Percentiles rank a stretch among this genome's conserved stretches.
Evolutionary conservation across 92 coral and sea anemone genomes (phyloP).

Genomic region (Palythoa grandiflora): DNA sequence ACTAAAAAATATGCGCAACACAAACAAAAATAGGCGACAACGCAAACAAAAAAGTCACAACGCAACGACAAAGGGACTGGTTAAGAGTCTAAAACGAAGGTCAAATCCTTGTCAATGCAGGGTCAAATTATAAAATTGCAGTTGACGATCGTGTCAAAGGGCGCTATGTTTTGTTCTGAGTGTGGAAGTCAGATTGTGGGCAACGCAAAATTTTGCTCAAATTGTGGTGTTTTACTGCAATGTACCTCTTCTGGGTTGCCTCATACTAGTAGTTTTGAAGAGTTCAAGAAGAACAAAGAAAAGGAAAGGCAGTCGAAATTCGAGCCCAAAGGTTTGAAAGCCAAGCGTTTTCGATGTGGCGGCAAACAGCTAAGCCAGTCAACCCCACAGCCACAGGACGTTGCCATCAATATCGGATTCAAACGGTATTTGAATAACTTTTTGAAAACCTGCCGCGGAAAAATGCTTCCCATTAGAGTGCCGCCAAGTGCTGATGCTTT

Average conservation of each 20-base stretch:
- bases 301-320: slow-evolving; percentile 66
- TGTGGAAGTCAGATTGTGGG: slow-evolving; percentile 41
- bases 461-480: slow-evolving; percentile 63
- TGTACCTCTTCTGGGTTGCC: not conserved
- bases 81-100: slow-evolving; percentile 2
- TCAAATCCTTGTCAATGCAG: not conserved
- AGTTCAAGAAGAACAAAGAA: slow-evolving; percentile 62
- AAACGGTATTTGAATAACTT: slow-evolving; percentile 49
- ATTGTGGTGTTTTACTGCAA: slow-evolving; percentile 48
- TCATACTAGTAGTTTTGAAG: slow-evolving; percentile 45
- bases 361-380: not conserved
- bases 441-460: slow-evolving; percentile 66
- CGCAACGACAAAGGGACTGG: slow-evolving; percentile 18
- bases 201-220: slow-evolving; percentile 46
- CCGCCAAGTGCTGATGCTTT: slow-evolving; percentile 43
- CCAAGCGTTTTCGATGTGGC: slow-evolving; percentile 28
- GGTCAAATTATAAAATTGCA: too few relatives aligned
- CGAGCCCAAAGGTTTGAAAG: slow-evolving; percentile 53
- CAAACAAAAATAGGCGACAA: slow-evolving; percentile 20
- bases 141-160: not conserved
- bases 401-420: slow-evolving; percentile 63
- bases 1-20: slow-evolving; percentile 1
- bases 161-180: slow-evolving; percentile 54
- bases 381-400: slow-evolving; percentile 43
- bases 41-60: too few relatives aligned